Base-by-base conservation (phyloP, 1,140 invertebrate species). In the Heliconius hermathena region DNA sequence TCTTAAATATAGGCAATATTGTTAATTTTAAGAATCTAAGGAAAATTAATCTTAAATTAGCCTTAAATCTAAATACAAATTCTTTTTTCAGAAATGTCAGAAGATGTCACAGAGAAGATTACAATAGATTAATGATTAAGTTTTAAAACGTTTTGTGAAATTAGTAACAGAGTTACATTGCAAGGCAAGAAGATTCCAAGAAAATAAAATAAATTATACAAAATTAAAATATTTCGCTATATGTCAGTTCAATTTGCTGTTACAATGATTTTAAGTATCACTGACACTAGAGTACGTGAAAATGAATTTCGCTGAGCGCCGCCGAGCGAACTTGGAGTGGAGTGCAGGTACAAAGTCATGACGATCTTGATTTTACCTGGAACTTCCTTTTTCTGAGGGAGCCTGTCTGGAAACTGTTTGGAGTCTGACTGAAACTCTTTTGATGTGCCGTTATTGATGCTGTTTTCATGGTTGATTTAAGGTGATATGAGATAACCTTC, bases 1-100 rank as follows among this genome's bases (percentile, higher is more conserved):
- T 29, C 22, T 66, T 66, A 66, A 66, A 29, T 66, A 66, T 66
- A 66, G 60, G 60, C 60, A 66, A 66, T 66, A 66, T 13, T 66
- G 60, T 22, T 66, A 66, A 22, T n/a, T 66, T 66, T 66, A 66
- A 13, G 11, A 66, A 11, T 46, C 60, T 66, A 66, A 66, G 26
- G 1, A 22, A 66, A 29, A 29, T 66, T 0, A 26, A 26, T 66
- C 22, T 26, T 66, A 66, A 66, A 16, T 29, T 66, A 66, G 26
- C 60, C 26, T 66, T 66, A 66, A 60, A 29, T 66, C 60, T 66
- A 66, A 66, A 29, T 16, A 66, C 60, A 66, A 0, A 11, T 60
- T 60, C 8, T 60, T 66, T 9, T 29, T 29, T 26, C 22, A 29
- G 60, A 66, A 66, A 66, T 26, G 9, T 26, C 26, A n/a, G 13